A percentile compares a stretch with the other conserved stretches of the same genome.
These are phyloP conservation scores for Bicyclus anynana DNA, from an alignment of 1,140 invertebrate genomes.

Conservation along the genomic window DNA sequence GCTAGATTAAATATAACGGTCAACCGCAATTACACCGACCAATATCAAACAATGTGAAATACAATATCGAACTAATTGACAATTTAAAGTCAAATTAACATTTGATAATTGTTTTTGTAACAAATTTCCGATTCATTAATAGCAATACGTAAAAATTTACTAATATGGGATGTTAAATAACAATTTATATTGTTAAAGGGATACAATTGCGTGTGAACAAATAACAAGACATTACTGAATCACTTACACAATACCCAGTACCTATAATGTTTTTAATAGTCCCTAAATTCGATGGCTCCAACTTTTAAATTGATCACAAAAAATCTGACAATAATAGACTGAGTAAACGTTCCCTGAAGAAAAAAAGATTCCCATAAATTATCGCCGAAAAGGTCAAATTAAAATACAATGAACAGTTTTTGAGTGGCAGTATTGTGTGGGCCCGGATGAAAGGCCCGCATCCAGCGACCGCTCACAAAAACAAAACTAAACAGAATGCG, in stretches of 20 bases:
- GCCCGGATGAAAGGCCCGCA: conserved; percentile 72
- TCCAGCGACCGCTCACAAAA: conserved; percentile 63
- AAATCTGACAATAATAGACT: conserved; percentile 66
- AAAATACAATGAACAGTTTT: conserved; percentile 77
- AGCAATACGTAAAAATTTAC: too few species aligned
- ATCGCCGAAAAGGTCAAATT: conserved; percentile 77
- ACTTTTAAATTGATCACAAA: conserved; percentile 56
- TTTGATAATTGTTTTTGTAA: conserved; percentile 22
- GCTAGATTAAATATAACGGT: conserved; percentile 22
- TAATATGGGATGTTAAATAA: too few species aligned
- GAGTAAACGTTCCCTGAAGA: conserved; percentile 65
- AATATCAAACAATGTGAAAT: conserved; percentile 22
- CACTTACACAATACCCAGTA: conserved; percentile 4
- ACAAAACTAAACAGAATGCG: conserved; percentile 76
- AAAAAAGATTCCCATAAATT: conserved; percentile 75
- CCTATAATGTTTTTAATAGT: conserved; percentile 26
- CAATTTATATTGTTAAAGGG: too few species aligned
- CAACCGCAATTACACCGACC: conserved; percentile 22
- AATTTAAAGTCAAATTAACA: conserved; percentile 24
- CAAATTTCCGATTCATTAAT: neutral
- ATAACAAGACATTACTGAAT: conserved; percentile 1
- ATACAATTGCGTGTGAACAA: neutral
- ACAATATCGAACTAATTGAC: conserved; percentile 21
- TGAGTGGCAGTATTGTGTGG: conserved; percentile 74
- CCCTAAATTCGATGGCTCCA: conserved; percentile 35